A percentile compares a stretch with the other conserved stretches of the same genome.
These are phyloP conservation scores for Sminthurides bifidus DNA, from an alignment of 1,140 invertebrate species.

Conservation along the genomic window DNA sequence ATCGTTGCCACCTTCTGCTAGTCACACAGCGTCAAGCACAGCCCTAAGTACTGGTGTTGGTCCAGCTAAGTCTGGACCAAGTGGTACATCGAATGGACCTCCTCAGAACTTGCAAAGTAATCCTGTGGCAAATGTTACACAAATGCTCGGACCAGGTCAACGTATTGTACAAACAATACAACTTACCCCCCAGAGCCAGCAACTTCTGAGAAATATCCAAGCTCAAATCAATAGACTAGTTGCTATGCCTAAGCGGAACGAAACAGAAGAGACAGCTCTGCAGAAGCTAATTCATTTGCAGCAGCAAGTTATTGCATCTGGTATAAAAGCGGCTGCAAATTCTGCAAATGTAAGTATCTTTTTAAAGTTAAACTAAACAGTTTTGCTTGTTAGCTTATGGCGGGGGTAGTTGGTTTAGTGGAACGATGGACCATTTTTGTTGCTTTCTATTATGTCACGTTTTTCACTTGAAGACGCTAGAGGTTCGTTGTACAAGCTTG, in stretches of 20 bases:
- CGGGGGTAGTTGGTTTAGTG: no score
- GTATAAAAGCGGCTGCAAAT: constrained; percentile 23
- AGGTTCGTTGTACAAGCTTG: no score
- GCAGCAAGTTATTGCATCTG: constrained; percentile 29
- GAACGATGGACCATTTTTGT: no score
- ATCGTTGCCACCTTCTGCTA: background rate
- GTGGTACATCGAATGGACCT: background rate
- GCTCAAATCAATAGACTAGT: constrained; percentile 23
- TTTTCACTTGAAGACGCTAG: no score
- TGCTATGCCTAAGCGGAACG: constrained; percentile 20
- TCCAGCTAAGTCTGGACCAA: no score
- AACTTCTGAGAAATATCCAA: constrained; percentile 27
- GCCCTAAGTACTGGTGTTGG: background rate
- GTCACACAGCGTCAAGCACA: background rate
- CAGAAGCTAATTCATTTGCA: constrained; percentile 29
- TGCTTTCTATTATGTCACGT: no score
- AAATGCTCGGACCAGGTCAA: background rate
- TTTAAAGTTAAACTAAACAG: no score
- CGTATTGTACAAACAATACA: constrained; percentile 28
- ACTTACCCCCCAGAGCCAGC: constrained; percentile 28
- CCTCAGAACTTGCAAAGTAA: constrained; percentile 6
- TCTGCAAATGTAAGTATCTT: constrained; percentile 22
- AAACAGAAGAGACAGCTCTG: constrained; percentile 26
- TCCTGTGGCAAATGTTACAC: background rate
- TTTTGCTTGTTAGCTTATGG: no score